Conservation (phyloP, 1,140 invertebrate species). For the Leptoteleia sp. region DNA sequence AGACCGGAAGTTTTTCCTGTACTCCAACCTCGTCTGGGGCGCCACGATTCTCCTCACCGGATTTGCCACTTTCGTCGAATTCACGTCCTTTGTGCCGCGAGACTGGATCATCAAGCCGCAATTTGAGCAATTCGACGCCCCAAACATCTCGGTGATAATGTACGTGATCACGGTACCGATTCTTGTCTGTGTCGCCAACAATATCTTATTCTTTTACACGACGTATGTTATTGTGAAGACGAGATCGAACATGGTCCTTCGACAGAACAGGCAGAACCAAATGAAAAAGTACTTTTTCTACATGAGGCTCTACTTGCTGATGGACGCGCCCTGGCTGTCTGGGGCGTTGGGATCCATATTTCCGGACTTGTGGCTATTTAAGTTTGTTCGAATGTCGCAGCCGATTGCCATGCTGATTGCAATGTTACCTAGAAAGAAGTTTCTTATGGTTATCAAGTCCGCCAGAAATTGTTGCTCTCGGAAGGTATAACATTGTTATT, state of each 20-base stretch:
- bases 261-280: constrained; percentile 41
- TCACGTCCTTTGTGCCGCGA: constrained; percentile 65
- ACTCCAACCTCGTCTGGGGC: constrained; percentile 59
- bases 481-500: no score
- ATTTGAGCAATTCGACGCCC: constrained; percentile 63
- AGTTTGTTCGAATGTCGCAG: constrained; percentile 71
- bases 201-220: constrained; percentile 70
- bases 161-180: constrained; percentile 67
- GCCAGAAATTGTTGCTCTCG: no score
- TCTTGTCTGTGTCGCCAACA: constrained; percentile 60
- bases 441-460: constrained; percentile 1
- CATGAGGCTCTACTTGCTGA: constrained; percentile 71
- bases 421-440: constrained; percentile 67
- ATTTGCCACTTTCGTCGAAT: constrained; percentile 64
- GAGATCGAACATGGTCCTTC: constrained; percentile 38
- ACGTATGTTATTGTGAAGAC: constrained; percentile 52
- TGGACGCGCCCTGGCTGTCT: constrained; percentile 73
- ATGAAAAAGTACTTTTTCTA: constrained; percentile 72
- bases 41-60: constrained; percentile 55
- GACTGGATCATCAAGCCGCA: constrained; percentile 68
- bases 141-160: constrained; percentile 62
- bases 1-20: constrained; percentile 68
- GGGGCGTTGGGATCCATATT: constrained; percentile 68
- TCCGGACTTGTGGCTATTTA: constrained; percentile 71
- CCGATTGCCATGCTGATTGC: constrained; percentile 70